Conservation (phyloP, 2,113 vertebrate species). For the Thunnus thynnus region DNA sequence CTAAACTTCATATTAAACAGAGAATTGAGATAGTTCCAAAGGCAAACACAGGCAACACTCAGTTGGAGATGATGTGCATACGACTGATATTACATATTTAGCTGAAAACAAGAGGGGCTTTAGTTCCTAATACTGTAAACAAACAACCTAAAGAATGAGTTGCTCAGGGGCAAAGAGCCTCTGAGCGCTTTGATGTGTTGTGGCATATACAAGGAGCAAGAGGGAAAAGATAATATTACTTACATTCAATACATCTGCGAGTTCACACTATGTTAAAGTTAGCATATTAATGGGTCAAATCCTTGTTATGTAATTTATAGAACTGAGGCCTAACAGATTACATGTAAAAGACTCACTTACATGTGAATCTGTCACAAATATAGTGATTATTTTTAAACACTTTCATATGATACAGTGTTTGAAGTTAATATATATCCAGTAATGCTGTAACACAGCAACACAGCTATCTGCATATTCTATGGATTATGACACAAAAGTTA, state of each 20-base stretch:
- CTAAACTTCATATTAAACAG: conserved; percentile 20
- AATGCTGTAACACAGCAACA: too few relatives aligned
- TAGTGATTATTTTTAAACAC: too few relatives aligned
- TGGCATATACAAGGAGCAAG: neutral
- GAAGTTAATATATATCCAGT: too few relatives aligned
- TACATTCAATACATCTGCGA: neutral
- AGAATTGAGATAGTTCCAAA: neutral
- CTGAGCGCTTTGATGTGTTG: neutral
- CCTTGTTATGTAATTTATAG: neutral
- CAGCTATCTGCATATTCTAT: too few relatives aligned
- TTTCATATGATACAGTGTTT: too few relatives aligned
- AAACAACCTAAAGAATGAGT: too few relatives aligned
- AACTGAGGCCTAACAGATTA: neutral
- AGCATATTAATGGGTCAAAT: too few relatives aligned
- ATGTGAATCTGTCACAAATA: too few relatives aligned
- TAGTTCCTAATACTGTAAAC: too few relatives aligned
- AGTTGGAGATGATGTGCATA: neutral
- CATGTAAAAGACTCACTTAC: neutral
- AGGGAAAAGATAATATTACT: neutral
- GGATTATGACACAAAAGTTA: neutral
- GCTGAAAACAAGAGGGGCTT: neutral
- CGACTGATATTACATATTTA: neutral
- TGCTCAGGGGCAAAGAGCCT: neutral
- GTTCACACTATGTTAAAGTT: neutral
- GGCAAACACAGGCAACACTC: neutral